phyloP scores from a whole-genome alignment of 2,888 invertebrate species.

The Mylabris sibirica region DNA sequence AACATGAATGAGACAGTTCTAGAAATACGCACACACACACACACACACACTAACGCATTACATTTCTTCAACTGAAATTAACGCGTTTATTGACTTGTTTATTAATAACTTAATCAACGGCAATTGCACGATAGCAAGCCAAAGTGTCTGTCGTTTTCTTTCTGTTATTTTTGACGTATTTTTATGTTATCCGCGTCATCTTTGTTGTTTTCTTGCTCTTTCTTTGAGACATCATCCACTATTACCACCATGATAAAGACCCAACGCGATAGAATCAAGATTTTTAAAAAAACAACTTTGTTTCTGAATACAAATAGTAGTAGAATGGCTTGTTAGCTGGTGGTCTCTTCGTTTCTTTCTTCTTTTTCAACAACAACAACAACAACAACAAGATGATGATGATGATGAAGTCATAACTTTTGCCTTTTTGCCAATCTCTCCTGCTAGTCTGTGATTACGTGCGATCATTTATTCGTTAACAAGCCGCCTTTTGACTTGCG shows the following conservation, averaged over 20 bases:
- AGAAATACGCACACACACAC: slow-evolving; percentile 4
- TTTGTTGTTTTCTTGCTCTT: neutral
- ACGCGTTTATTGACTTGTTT: slow-evolving; percentile 48
- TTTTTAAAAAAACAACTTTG: neutral
- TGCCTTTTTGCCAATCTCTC: slow-evolving; percentile 35
- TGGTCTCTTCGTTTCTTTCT: slow-evolving; percentile 12
- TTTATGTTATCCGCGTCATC: no score
- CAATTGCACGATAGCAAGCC: slow-evolving; percentile 36
- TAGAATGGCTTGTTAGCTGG: slow-evolving; percentile 15
- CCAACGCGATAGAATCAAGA: neutral
- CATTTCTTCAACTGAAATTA: slow-evolving; percentile 26
- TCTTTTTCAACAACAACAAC: neutral
- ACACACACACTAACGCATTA: neutral
- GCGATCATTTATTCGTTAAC: slow-evolving; percentile 42
- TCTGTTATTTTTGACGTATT: neutral
- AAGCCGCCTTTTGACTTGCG: slow-evolving; percentile 38
- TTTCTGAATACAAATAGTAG: slow-evolving; percentile 7
- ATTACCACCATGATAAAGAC: slow-evolving; percentile 2
- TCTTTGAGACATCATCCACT: neutral
- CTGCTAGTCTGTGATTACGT: slow-evolving; percentile 31
- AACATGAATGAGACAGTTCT: slow-evolving; percentile 6
- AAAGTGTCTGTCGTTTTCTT: neutral
- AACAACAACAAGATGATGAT: neutral
- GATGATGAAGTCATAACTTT: slow-evolving; percentile 42
- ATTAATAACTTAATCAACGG: slow-evolving; percentile 47